Percentiles rank a stretch among this genome's conserved stretches.
Evolutionary conservation across 2,113 vertebrate species (phyloP).

Genomic region (Ceyx cyanopectus): DNA sequence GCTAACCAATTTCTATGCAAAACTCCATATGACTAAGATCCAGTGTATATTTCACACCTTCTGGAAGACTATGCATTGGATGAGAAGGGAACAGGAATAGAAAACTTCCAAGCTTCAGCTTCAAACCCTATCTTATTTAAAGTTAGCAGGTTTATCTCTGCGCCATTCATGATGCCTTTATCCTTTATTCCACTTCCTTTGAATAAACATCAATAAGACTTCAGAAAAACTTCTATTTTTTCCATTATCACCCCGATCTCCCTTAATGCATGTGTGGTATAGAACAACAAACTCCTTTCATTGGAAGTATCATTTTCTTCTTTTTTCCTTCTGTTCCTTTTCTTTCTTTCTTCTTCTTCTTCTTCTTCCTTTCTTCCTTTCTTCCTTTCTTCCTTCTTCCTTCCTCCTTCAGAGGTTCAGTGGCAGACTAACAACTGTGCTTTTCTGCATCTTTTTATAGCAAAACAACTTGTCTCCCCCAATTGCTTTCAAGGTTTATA

Average conservation of each 20-base stretch:
- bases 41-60: background rate
- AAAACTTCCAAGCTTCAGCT: background rate
- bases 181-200: background rate
- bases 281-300: background rate
- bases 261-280: background rate
- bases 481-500: conserved; percentile 1
- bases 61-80: background rate
- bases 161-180: background rate
- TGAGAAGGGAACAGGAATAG: background rate
- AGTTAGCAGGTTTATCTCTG: background rate
- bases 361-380: background rate
- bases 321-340: background rate
- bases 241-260: background rate
- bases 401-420: background rate
- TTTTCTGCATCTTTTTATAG: background rate
- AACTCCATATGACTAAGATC: background rate
- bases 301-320: background rate
- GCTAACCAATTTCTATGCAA: background rate
- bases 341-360: background rate
- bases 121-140: background rate
- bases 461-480: background rate
- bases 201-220: background rate
- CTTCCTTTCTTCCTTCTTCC: background rate
- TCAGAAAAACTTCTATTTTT: background rate
- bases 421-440: background rate